Evolutionary conservation across 1,140 invertebrate species (phyloP).

Genomic region (Spodoptera frugiperda): DNA sequence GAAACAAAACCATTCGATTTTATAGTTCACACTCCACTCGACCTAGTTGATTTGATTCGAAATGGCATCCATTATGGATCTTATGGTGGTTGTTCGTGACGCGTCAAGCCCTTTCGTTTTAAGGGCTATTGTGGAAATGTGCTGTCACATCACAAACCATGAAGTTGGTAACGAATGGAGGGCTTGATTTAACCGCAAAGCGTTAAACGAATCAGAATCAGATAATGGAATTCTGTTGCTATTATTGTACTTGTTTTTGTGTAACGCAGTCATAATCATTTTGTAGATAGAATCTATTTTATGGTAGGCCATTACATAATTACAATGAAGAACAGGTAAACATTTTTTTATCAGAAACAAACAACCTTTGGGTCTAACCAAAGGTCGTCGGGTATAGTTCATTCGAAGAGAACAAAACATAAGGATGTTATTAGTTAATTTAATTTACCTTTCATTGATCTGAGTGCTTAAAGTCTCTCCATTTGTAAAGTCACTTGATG

Average conservation of each 20-base stretch:
- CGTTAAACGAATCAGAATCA: no score
- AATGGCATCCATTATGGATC: slow-evolving; percentile 47
- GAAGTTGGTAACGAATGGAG: neutral
- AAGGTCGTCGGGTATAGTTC: no score
- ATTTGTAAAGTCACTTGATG: neutral
- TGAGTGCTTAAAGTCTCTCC: neutral
- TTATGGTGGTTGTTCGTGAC: slow-evolving; percentile 31
- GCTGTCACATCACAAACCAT: slow-evolving; percentile 21
- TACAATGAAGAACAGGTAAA: no score
- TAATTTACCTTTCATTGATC: neutral
- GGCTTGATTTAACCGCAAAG: neutral
- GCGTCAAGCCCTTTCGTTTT: slow-evolving; percentile 48
- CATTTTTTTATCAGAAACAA: no score
- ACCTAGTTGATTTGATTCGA: slow-evolving; percentile 46
- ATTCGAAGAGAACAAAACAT: no score
- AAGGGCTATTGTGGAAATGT: slow-evolving; percentile 35
- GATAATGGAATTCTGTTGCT: no score
- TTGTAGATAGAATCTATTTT: no score
- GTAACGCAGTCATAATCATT: no score
- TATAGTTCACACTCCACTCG: slow-evolving; percentile 31
- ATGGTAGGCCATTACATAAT: no score
- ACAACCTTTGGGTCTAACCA: no score
- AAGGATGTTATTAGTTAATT: neutral
- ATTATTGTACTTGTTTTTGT: no score
- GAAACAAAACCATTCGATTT: slow-evolving; percentile 32